phyloP scores from a whole-genome alignment of 2,888 invertebrate species.

The Thecophora atra region DNA sequence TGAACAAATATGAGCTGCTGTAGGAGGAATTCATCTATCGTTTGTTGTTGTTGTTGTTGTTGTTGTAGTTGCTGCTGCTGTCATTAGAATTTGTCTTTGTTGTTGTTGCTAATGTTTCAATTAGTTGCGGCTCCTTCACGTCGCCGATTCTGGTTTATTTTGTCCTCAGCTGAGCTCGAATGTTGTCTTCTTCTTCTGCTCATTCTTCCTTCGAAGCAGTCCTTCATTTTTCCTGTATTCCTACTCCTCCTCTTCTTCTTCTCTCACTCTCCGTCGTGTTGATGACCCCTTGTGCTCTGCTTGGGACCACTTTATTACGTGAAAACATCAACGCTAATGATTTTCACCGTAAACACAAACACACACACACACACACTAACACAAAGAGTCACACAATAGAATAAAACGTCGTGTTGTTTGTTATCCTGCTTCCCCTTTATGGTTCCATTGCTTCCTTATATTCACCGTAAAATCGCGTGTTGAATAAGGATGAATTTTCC shows the following conservation, averaged over 20 bases:
- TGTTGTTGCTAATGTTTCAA: slow-evolving; percentile 39
- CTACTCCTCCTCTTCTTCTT: not conserved
- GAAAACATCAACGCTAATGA: slow-evolving; percentile 51
- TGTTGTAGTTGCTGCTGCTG: slow-evolving; percentile 14
- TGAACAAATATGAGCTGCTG: no score
- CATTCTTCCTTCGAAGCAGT: no score
- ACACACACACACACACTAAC: not conserved
- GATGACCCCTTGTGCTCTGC: slow-evolving; percentile 45
- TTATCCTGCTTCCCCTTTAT: not conserved
- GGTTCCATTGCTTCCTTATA: not conserved
- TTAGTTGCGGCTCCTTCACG: slow-evolving; percentile 28
- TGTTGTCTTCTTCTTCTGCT: not conserved
- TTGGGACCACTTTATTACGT: slow-evolving; percentile 50
- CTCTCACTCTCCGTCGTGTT: not conserved
- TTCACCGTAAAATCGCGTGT: no score
- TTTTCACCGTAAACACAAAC: slow-evolving; percentile 31
- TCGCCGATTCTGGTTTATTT: slow-evolving; percentile 14
- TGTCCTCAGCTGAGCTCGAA: slow-evolving; percentile 31
- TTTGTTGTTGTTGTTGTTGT: slow-evolving; percentile 21
- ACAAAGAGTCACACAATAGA: no score
- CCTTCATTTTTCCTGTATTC: not conserved
- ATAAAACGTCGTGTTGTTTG: not conserved
- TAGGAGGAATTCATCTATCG: no score
- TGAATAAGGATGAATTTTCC: no score
- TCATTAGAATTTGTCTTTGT: slow-evolving; percentile 14